Evolutionary conservation across 2,888 invertebrate genomes (phyloP).

Genomic region (Lasiommata megera): DNA sequence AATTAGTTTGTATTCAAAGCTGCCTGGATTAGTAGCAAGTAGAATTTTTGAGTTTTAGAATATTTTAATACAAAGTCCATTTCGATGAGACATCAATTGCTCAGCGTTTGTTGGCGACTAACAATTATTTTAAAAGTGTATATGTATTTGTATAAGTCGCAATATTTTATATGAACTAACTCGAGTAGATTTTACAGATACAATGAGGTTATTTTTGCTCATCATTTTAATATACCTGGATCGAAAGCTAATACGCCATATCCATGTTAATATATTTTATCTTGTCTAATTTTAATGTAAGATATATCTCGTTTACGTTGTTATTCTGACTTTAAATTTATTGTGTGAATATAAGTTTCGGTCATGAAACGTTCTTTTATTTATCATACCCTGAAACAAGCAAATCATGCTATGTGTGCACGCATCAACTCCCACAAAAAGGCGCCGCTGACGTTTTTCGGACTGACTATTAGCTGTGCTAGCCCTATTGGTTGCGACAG

Average conservation of each 20-base stretch:
- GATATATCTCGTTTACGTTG: constrained; percentile 16
- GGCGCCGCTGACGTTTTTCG: too few species aligned
- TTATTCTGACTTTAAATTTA: constrained; percentile 26
- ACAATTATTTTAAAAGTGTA: not conserved
- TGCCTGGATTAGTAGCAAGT: too few species aligned
- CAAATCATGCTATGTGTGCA: too few species aligned
- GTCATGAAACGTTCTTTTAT: constrained; percentile 12
- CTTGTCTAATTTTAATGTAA: not conserved
- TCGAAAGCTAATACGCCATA: not conserved
- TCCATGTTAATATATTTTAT: not conserved
- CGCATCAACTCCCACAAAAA: too few species aligned
- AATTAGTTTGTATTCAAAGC: too few species aligned
- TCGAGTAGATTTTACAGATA: too few species aligned
- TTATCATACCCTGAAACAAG: not conserved
- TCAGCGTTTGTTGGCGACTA: constrained; percentile 16
- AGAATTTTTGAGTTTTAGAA: too few species aligned
- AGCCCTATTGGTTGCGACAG: too few species aligned
- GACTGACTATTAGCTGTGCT: too few species aligned
- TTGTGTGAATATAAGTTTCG: constrained; percentile 28
- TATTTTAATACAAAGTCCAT: constrained; percentile 14
- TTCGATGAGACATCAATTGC: constrained; percentile 16
- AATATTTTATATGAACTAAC: too few species aligned
- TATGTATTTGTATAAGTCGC: not conserved
- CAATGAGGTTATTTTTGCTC: not conserved
- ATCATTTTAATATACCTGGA: not conserved